These are phyloP conservation scores for Ceratotherium simum DNA, from an alignment of 2,113 vertebrate species.

Conservation along the genomic window DNA sequence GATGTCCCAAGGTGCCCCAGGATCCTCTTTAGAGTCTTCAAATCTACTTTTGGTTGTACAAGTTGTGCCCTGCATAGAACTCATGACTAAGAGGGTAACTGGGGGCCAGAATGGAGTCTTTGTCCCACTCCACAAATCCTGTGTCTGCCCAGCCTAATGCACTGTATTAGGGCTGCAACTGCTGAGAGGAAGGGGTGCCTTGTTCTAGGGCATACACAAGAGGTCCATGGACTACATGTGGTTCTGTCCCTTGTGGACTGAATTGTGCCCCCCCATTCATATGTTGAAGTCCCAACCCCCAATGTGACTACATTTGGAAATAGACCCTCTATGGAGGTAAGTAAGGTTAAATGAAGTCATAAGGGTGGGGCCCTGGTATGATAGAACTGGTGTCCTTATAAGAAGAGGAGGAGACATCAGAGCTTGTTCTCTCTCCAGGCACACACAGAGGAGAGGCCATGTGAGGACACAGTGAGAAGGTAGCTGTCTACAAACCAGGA, in stretches of 20 bases:
- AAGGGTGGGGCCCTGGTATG: neutral
- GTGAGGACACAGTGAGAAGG: neutral
- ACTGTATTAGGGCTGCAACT: neutral
- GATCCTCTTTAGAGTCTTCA: neutral
- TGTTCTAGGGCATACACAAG: neutral
- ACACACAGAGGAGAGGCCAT: neutral
- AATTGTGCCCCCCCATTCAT: neutral
- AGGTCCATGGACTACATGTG: neutral
- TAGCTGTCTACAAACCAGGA: neutral
- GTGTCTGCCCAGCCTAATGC: neutral
- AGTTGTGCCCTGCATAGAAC: neutral
- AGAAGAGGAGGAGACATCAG: neutral
- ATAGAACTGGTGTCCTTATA: neutral
- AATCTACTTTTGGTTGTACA: neutral
- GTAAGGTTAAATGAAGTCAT: neutral
- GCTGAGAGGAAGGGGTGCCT: neutral
- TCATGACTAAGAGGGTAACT: neutral
- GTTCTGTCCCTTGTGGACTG: neutral
- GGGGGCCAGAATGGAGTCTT: neutral
- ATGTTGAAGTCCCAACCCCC: neutral
- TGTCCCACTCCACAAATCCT: neutral
- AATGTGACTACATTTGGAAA: neutral
- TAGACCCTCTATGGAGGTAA: neutral
- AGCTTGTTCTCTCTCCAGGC: accelerated
- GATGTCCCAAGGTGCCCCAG: neutral